Evolutionary conservation across 2,888 invertebrate genomes (phyloP), one percentile per base, ranked within the genome.

Genomic region (Tinea semifulvella): DNA sequence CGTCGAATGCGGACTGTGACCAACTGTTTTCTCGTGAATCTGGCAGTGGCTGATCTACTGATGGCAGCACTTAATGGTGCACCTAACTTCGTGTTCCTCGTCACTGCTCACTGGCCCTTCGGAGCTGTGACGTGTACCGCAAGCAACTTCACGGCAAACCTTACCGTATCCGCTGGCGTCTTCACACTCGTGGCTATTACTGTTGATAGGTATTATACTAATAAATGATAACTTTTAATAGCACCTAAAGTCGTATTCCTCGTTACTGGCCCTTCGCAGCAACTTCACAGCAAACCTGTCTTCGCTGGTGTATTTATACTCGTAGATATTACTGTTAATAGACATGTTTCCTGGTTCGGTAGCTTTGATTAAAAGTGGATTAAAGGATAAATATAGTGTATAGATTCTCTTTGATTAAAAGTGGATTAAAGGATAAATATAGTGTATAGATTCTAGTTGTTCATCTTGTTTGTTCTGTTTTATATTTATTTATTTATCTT

Each of bases 141-240:
- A 44, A 93, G 91, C 70, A 93, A 93, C 75, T 94, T 94, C 66
- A 91, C 95, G 49, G 93, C 94, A 0, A 92, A 92, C 58, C 87
- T 94, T 16, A 94, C 96, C 0, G 94, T 96, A 1, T 91, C 94
- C 0, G 92, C 94, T 7, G 93, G 94, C 49, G 94, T 95, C 1
- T 92, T 96, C 63, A 96, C 96, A 0, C 84, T 96, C 53, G 92
- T 94, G 46, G 94, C 94, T 45, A 95, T 96, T 54, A 93, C 95
- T 25, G 89, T 94, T 53, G 96, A 96, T 75, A 89, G 96, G 96
- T 96, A 68, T 79, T 79, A n/a, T n/a, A 62, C 56, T 56, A 45
- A 26, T 38, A 17, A 38, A n/a, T 22, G 5, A 22, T 22, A 7
- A 22, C 8, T 22, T 7, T 22, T 22, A 22, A 22, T 7, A 22